A percentile compares a stretch with the other conserved stretches of the same genome.
These are phyloP conservation scores for Propsilocerus akamusi DNA, from an alignment of 1,140 invertebrate species.

Conservation along the genomic window DNA sequence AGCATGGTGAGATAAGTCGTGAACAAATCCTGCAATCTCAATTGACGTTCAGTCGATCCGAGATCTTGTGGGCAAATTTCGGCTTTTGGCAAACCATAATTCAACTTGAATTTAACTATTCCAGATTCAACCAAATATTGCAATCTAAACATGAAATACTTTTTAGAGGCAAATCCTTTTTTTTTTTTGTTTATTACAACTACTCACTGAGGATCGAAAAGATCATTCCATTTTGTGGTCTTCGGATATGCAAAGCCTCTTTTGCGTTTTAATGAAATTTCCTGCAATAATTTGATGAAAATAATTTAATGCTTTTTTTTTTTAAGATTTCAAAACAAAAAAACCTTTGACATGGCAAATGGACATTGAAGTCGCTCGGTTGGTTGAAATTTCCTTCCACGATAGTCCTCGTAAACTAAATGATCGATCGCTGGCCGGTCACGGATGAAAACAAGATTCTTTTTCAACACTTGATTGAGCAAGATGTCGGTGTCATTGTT, in stretches of 20 bases:
- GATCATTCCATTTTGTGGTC: slow-evolving; percentile 30
- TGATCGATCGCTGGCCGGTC: slow-evolving; percentile 42
- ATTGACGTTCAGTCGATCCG: slow-evolving; percentile 53
- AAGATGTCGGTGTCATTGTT: slow-evolving; percentile 24
- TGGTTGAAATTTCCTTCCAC: slow-evolving; percentile 27
- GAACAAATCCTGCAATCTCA: slow-evolving; percentile 35
- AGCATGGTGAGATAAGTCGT: slow-evolving; percentile 51
- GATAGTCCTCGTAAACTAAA: slow-evolving; percentile 46
- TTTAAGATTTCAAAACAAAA: too few relatives aligned
- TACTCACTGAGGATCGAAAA: slow-evolving; percentile 50
- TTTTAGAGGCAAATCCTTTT: neutral
- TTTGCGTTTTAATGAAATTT: slow-evolving; percentile 37
- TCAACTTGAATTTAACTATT: slow-evolving; percentile 42
- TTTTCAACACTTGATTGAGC: slow-evolving; percentile 23
- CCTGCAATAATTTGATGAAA: too few relatives aligned
- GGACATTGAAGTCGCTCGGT: slow-evolving; percentile 43
- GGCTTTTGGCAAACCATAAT: slow-evolving; percentile 40
- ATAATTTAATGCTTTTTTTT: too few relatives aligned
- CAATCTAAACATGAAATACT: slow-evolving; percentile 29
- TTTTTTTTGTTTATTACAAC: neutral
- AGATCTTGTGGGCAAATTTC: slow-evolving; percentile 61
- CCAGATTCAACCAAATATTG: slow-evolving; percentile 47
- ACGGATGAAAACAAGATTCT: slow-evolving; percentile 40
- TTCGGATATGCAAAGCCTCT: slow-evolving; percentile 49
- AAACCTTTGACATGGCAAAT: slow-evolving; percentile 45